Conservation (phyloP, 2,888 invertebrate species). For the Chrysotoxum bicinctum region DNA sequence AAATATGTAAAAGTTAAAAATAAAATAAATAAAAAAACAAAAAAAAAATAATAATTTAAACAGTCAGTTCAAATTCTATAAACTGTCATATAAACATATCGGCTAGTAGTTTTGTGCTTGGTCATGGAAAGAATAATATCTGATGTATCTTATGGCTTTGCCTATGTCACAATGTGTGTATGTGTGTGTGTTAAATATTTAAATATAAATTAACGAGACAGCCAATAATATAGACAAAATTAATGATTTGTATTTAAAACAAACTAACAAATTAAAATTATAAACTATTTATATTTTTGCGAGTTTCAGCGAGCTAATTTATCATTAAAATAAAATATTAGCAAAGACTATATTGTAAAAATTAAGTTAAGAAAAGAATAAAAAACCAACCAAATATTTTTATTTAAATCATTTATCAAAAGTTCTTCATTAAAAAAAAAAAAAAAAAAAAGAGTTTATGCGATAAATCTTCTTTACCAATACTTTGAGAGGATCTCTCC, state of each 20-base stretch:
- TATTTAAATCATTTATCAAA: slow-evolving; percentile 33
- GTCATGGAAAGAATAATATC: slow-evolving; percentile 25
- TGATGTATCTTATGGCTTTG: slow-evolving; percentile 40
- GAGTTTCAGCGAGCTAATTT: slow-evolving; percentile 44
- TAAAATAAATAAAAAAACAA: not conserved
- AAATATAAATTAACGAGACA: slow-evolving; percentile 52
- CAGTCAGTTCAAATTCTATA: slow-evolving; percentile 1
- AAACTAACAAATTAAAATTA: slow-evolving; percentile 34
- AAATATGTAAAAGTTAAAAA: not conserved
- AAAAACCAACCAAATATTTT: slow-evolving; percentile 15
- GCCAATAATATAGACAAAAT: slow-evolving; percentile 52
- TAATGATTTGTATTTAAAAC: slow-evolving; percentile 7
- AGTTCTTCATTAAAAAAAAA: slow-evolving; percentile 34
- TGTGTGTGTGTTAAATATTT: slow-evolving; percentile 24
- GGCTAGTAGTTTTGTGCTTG: slow-evolving; percentile 41
- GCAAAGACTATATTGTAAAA: slow-evolving; percentile 43
- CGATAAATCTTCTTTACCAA: slow-evolving; percentile 84
- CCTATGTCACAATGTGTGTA: slow-evolving; percentile 56
- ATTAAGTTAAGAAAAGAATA: slow-evolving; percentile 7
- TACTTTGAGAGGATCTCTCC: slow-evolving; percentile 88
- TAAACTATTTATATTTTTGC: slow-evolving; percentile 48
- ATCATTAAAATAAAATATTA: slow-evolving; percentile 32
- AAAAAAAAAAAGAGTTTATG: slow-evolving; percentile 20
- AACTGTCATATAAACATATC: slow-evolving; percentile 32
- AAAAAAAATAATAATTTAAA: slow-evolving; percentile 7